phyloP scores from a whole-genome alignment of 2,113 vertebrate species.

The Psammodynastes pulverulentus region DNA sequence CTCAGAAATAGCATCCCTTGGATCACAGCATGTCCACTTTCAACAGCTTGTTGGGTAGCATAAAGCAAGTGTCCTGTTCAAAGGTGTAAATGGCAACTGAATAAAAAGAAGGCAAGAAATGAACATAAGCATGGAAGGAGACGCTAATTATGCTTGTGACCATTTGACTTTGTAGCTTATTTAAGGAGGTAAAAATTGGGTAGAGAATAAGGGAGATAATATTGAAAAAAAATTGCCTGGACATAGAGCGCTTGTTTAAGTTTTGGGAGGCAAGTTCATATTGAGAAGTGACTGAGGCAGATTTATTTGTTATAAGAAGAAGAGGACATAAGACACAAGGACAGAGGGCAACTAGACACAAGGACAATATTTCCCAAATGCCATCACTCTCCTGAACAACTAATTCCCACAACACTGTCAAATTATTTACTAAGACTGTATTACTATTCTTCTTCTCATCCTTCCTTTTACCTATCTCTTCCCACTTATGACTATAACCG shows the following conservation, averaged over 20 bases:
- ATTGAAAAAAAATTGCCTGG: background rate
- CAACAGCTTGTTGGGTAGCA: constrained; percentile 38
- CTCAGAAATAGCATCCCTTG: constrained; percentile 45
- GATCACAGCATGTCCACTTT: constrained; percentile 38
- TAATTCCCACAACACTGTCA: no score
- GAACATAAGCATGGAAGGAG: background rate
- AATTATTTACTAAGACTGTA: no score
- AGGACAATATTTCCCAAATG: no score
- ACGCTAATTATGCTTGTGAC: background rate
- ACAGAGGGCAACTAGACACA: no score
- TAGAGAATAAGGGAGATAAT: background rate
- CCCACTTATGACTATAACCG: no score
- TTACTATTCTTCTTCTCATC: no score
- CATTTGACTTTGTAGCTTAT: constrained; percentile 11
- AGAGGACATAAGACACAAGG: no score
- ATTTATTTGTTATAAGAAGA: background rate
- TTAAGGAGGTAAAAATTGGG: constrained; percentile 5
- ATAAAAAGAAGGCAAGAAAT: background rate
- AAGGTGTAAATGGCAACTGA: background rate
- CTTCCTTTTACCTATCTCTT: no score
- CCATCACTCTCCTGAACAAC: no score
- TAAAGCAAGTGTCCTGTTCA: constrained; percentile 42
- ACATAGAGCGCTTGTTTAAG: background rate
- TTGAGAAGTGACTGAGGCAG: background rate
- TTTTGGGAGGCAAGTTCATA: background rate